Percentiles rank a stretch among this genome's conserved stretches.
These are phyloP conservation scores for Chorisops tibialis DNA, from an alignment of 2,888 invertebrate species.

Conservation along the genomic window DNA sequence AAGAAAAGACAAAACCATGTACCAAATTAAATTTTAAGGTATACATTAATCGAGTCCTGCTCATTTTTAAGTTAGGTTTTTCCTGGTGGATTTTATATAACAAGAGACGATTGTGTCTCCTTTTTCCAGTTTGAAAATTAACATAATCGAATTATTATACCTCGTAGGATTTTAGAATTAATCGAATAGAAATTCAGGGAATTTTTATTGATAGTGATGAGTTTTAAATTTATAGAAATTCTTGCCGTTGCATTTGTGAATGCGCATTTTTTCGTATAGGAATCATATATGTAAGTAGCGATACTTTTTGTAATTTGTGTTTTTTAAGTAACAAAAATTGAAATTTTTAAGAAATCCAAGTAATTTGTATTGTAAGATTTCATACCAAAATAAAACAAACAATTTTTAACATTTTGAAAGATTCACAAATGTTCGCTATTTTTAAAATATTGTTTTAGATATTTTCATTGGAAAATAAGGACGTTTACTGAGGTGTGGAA, in stretches of 20 bases:
- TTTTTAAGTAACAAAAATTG: too few species aligned
- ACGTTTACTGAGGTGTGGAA: too few species aligned
- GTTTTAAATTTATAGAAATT: neutral
- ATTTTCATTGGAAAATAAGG: too few species aligned
- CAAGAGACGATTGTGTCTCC: neutral
- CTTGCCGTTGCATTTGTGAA: conserved; percentile 3
- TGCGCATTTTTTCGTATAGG: too few species aligned
- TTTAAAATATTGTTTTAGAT: too few species aligned
- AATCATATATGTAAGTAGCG: too few species aligned
- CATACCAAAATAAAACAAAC: too few species aligned
- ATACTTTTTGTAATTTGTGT: too few species aligned
- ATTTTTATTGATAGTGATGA: neutral
- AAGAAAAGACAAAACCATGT: neutral
- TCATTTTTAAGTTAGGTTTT: neutral
- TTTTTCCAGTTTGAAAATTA: conserved; percentile 2
- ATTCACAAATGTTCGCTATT: too few species aligned
- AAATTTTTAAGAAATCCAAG: too few species aligned
- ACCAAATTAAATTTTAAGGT: neutral
- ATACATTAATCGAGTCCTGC: neutral
- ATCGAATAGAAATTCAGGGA: conserved; percentile 3
- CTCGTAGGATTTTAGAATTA: neutral
- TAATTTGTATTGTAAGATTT: too few species aligned
- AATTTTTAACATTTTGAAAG: too few species aligned
- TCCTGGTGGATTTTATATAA: neutral
- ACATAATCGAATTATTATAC: neutral